Conservation (phyloP, 1,140 invertebrate genomes). For the Heliconius congener region DNA sequence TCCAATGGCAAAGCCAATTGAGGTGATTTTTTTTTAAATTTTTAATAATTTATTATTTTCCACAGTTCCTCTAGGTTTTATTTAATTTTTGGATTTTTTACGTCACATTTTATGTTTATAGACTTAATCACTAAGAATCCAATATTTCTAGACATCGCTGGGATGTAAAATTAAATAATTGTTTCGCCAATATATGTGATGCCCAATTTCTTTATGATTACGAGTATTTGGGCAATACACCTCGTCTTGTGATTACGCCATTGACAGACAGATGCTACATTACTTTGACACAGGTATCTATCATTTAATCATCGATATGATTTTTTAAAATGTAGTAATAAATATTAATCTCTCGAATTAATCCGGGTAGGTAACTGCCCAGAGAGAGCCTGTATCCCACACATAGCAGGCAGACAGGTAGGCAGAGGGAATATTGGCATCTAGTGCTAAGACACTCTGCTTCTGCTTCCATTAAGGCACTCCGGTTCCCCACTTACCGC, state of each 20-base stretch:
- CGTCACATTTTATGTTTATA: background rate
- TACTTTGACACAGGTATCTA: constrained; percentile 89
- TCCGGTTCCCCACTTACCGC: too few species aligned
- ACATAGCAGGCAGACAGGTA: too few species aligned
- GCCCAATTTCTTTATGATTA: constrained; percentile 95
- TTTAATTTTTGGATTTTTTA: background rate
- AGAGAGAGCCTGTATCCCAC: too few species aligned
- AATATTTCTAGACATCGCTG: constrained; percentile 86
- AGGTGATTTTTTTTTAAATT: constrained; percentile 65
- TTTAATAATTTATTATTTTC: too few species aligned
- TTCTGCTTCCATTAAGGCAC: too few species aligned
- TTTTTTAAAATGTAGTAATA: constrained; percentile 5
- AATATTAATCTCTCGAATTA: background rate
- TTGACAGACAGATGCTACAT: constrained; percentile 96
- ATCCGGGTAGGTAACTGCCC: too few species aligned
- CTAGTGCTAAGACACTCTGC: too few species aligned
- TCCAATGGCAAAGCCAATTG: constrained; percentile 96
- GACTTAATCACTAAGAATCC: background rate
- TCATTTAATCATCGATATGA: background rate
- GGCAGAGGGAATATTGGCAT: too few species aligned
- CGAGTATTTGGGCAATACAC: constrained; percentile 95
- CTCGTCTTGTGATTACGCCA: constrained; percentile 93
- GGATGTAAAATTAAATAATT: constrained; percentile 91
- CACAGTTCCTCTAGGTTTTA: background rate
- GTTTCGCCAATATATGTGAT: constrained; percentile 96